These are phyloP conservation scores for Montipora sp. DNA, from an alignment of 64 coral and sea anemone genomes.

Conservation along the genomic window DNA sequence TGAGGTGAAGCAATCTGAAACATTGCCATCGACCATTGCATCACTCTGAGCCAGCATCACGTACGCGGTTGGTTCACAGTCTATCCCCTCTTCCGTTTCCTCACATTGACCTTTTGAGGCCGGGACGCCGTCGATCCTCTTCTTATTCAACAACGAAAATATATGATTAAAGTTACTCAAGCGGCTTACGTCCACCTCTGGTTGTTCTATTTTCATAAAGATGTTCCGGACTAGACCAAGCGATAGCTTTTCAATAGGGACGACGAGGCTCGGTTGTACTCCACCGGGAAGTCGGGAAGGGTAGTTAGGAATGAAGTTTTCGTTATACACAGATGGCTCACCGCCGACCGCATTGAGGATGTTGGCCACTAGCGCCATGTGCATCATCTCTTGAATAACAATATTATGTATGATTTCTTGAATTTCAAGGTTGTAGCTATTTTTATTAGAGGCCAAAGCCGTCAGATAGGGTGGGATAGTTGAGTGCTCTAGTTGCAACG, in stretches of 20 bases:
- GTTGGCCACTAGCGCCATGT: constrained; percentile 78
- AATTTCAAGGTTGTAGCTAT: constrained; percentile 44
- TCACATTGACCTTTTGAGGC: too few relatives aligned
- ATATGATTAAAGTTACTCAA: too few relatives aligned
- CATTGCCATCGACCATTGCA: too few relatives aligned
- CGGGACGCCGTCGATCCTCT: too few relatives aligned
- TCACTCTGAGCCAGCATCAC: too few relatives aligned
- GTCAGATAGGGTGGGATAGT: constrained; percentile 60
- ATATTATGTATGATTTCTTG: constrained; percentile 52
- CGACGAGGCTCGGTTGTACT: constrained; percentile 65
- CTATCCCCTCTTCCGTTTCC: too few relatives aligned
- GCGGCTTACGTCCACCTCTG: neutral
- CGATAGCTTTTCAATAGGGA: constrained; percentile 87
- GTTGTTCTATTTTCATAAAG: constrained; percentile 90
- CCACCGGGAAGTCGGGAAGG: constrained; percentile 80
- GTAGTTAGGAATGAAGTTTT: constrained; percentile 69
- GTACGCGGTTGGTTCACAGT: too few relatives aligned
- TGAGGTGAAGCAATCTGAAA: too few relatives aligned
- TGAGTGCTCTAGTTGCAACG: constrained; percentile 43
- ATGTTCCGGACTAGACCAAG: constrained; percentile 83
- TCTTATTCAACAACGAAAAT: too few relatives aligned
- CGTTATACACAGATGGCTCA: constrained; percentile 43
- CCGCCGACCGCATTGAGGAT: constrained; percentile 84
- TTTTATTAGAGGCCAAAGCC: constrained; percentile 32
- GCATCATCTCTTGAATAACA: constrained; percentile 85